Base-by-base conservation (phyloP, 1,140 invertebrate genomes). In the Homarus americanus region DNA sequence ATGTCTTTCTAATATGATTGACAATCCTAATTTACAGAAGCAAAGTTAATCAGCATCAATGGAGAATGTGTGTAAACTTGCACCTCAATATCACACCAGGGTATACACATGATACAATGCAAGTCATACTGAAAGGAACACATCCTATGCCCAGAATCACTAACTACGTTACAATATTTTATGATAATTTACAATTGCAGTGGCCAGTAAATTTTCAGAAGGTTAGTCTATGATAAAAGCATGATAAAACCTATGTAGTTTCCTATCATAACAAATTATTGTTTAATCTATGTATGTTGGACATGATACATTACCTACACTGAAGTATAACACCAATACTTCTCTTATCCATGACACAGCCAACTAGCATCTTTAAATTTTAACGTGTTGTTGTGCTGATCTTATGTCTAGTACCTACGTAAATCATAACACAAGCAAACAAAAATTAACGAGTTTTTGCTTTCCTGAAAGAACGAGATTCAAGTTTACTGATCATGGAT, bases 221-320 rank as follows among this genome's bases (percentile, higher is more conserved):
- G 58, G n/a, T 69, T 66, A 79, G 76, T 79, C 44, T 79, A 58
- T 38, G 38, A 79, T 53, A 79, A 76, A 86, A 87, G 53, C 75
- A 87, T 80, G 83, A 44, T 73, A 80, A 87, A 80, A 87, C 76
- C 86, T 87, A 87, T 85, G 66, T 12, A 69, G 15, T 79, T 76
- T 87, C 34, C 85, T 87, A 87, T 76, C 36, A 40, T 78, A 87
- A 87, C 53, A 87, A 85, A 85, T 75, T 69, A 66, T 53, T 78
- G 49, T 69, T 63, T 63, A 63, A n/a, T 66, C 53, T 58, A 63
- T 41, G 58, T 73, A 85, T 78, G 73, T 53, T 87, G 75, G 86
- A 87, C 86, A 87, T 78, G 53, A 69, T 87, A 58, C 86, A 87
- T 87, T 58, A 87, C 58, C 66, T 79, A 87, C 75, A 79, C 38